These are phyloP conservation scores for Ptychoptera albimana DNA, from an alignment of 2,888 invertebrate genomes.

Conservation along the genomic window DNA sequence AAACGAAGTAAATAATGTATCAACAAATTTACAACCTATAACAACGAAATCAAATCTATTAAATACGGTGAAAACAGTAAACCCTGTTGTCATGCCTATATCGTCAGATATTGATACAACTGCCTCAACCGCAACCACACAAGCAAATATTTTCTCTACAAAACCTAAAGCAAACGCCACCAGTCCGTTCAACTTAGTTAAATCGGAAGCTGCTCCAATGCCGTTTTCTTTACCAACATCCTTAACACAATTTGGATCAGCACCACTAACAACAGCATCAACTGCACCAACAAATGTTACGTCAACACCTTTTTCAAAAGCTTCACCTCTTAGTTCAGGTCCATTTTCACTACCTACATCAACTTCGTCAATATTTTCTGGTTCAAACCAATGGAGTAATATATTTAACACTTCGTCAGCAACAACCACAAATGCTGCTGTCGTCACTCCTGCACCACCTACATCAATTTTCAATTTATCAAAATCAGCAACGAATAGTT, in stretches of 20 bases:
- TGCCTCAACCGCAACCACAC: conserved; percentile 1
- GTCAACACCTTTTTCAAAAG: not conserved
- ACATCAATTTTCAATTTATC: not conserved
- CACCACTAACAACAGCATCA: not conserved
- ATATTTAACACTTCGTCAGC: not conserved
- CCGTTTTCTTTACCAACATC: conserved; percentile 5
- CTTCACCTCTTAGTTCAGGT: conserved; percentile 1
- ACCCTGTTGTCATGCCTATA: not conserved
- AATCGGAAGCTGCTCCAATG: not conserved
- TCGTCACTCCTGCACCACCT: conserved; percentile 7
- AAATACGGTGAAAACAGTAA: too few species aligned
- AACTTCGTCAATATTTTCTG: conserved; percentile 8
- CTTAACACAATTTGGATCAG: not conserved
- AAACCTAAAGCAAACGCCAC: not conserved
- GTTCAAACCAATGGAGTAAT: not conserved
- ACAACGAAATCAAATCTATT: too few species aligned
- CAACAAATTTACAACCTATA: too few species aligned
- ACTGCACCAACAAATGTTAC: not conserved
- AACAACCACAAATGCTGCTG: not conserved
- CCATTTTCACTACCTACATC: conserved; percentile 6
- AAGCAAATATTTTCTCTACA: not conserved
- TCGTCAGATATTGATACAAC: not conserved
- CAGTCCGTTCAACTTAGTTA: not conserved
- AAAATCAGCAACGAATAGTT: too few species aligned
- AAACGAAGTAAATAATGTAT: too few species aligned